A percentile compares a stretch with the other conserved stretches of the same genome.
Evolutionary conservation across 2,888 invertebrate genomes (phyloP).

Genomic region (Drosophila sordidula): DNA sequence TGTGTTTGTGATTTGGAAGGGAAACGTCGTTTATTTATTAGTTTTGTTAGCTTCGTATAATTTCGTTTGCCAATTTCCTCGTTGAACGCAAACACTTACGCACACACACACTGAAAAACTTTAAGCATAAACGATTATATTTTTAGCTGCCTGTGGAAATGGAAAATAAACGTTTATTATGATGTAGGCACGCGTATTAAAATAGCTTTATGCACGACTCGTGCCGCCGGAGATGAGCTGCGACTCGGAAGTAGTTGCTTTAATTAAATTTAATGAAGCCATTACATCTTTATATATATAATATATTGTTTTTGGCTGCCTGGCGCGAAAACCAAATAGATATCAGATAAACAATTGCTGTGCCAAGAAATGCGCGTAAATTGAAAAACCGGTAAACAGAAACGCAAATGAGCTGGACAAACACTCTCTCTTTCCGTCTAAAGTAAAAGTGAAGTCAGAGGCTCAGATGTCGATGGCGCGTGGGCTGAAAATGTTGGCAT

Average conservation of each 20-base stretch:
- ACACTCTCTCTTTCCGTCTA: conserved; percentile 82
- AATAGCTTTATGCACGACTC: conserved; percentile 43
- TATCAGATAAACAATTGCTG: conserved; percentile 45
- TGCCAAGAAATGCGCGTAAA: conserved; percentile 53
- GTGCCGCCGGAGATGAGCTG: conserved; percentile 47
- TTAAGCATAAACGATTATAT: conserved; percentile 31
- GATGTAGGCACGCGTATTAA: conserved; percentile 18
- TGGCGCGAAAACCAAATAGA: conserved; percentile 34
- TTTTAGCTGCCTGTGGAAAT: conserved; percentile 34
- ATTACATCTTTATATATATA: conserved; percentile 41
- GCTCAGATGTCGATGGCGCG: conserved; percentile 27
- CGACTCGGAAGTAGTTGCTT: conserved; percentile 69
- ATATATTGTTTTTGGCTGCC: conserved; percentile 15
- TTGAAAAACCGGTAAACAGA: conserved; percentile 74
- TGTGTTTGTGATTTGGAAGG: conserved; percentile 12
- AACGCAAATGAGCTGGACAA: conserved; percentile 76
- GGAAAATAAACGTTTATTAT: conserved; percentile 35
- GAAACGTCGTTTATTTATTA: conserved; percentile 30
- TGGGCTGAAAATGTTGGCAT: conserved; percentile 34
- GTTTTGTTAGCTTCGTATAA: conserved; percentile 52
- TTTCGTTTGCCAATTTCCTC: conserved; percentile 47
- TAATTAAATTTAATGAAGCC: conserved; percentile 76
- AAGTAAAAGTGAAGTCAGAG: conserved; percentile 80
- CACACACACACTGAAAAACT: conserved; percentile 39
- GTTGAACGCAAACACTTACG: conserved; percentile 42